Conservation (phyloP, 2,113 vertebrate genomes). For the Hemiscyllium ocellatum region DNA sequence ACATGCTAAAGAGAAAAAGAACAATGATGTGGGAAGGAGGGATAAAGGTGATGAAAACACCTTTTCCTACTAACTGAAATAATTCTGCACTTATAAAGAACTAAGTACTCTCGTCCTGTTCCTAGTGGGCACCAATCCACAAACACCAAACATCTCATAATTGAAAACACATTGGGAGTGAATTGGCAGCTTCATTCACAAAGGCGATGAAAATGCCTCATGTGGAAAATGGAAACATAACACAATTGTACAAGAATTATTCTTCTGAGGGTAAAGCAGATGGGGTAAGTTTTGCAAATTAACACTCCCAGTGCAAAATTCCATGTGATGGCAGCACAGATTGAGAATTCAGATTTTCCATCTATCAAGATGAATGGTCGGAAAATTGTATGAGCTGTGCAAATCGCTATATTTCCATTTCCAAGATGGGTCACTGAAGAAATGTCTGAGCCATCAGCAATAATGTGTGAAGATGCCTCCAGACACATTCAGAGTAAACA, state of each 20-base stretch:
- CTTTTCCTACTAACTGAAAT: background rate
- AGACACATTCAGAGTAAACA: background rate
- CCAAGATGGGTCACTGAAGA: background rate
- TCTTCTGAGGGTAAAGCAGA: background rate
- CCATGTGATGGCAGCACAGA: background rate
- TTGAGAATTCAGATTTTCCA: constrained; percentile 21
- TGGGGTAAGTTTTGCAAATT: constrained; percentile 3
- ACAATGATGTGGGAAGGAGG: background rate
- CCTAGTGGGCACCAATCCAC: background rate
- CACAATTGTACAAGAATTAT: background rate
- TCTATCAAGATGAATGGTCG: background rate
- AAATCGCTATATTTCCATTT: background rate
- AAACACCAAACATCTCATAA: constrained; percentile 18
- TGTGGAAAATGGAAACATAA: constrained; percentile 14
- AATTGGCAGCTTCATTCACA: constrained; percentile 9
- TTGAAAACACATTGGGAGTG: constrained; percentile 13
- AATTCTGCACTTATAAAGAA: background rate
- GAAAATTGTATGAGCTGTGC: background rate
- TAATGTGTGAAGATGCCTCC: background rate
- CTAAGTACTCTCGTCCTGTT: background rate
- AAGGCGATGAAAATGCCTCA: background rate
- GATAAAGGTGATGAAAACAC: background rate
- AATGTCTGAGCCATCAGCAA: background rate
- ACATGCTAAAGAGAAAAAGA: background rate
- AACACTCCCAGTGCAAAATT: background rate